These are phyloP conservation scores for Druceiella hillmani DNA, from an alignment of 2,888 invertebrate genomes.

Conservation along the genomic window DNA sequence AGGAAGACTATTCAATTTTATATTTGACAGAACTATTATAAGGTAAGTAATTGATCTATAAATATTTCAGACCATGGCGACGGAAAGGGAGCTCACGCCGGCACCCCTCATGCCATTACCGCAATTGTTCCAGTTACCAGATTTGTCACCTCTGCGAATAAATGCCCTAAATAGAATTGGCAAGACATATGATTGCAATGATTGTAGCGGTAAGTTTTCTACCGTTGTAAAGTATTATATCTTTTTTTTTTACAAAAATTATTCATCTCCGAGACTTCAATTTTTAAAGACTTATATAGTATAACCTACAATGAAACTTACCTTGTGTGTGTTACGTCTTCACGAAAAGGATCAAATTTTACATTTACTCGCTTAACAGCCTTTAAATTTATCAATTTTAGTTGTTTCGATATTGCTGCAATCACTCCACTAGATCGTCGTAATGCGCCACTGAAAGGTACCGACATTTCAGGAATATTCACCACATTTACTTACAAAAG, in stretches of 20 bases:
- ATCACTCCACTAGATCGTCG: constrained; percentile 62
- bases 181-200: constrained; percentile 49
- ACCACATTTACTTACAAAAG: too few species aligned
- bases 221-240: constrained; percentile 4
- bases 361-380: constrained; percentile 72
- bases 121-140: constrained; percentile 44
- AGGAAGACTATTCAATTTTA: too few species aligned
- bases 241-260: constrained; percentile 4
- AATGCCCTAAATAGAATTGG: constrained; percentile 50
- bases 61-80: constrained; percentile 43
- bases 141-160: constrained; percentile 44
- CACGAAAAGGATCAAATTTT: constrained; percentile 80
- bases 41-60: too few species aligned
- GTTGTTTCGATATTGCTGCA: constrained; percentile 68
- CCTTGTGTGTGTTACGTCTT: constrained; percentile 61
- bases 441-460: constrained; percentile 64
- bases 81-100: constrained; percentile 51
- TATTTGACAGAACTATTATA: too few species aligned
- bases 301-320: constrained; percentile 30
- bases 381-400: constrained; percentile 67
- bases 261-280: neutral
- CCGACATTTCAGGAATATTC: too few species aligned
- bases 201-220: constrained; percentile 36
- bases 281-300: too few species aligned
- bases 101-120: constrained; percentile 42